Conservation (phyloP, 2,888 invertebrate species). For the Corythucha ciliata region DNA sequence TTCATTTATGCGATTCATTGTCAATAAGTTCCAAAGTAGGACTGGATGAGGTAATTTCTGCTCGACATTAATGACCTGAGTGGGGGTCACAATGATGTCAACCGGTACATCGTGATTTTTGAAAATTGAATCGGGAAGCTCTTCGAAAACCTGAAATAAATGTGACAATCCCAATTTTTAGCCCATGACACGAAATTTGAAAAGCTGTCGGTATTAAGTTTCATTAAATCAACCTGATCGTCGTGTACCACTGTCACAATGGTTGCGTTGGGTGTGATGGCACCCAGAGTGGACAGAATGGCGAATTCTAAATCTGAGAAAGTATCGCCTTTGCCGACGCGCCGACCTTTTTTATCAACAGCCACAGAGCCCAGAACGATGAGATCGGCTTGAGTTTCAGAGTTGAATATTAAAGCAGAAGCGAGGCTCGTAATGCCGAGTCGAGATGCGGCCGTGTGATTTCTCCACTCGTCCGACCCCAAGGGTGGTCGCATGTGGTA, state of each 20-base stretch:
- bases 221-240: conserved; percentile 60
- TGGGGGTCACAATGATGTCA: conserved; percentile 78
- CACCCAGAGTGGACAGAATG: conserved; percentile 67
- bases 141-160: conserved; percentile 54
- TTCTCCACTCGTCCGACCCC: conserved; percentile 26
- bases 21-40: conserved; percentile 60
- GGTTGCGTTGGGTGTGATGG: conserved; percentile 60
- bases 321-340: conserved; percentile 81
- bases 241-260: conserved; percentile 78
- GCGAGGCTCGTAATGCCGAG: conserved; percentile 27
- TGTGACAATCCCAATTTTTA: conserved; percentile 1
- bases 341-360: conserved; percentile 65
- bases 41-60: conserved; percentile 25
- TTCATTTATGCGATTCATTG: conserved; percentile 57
- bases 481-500: conserved; percentile 28
- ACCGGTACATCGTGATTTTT: conserved; percentile 73
- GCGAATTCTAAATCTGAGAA: conserved; percentile 79
- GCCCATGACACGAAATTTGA: not conserved
- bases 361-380: conserved; percentile 78
- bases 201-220: too few relatives aligned
- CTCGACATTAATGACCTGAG: conserved; percentile 56
- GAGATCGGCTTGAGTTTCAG: conserved; percentile 57
- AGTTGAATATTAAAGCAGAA: conserved; percentile 27
- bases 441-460: conserved; percentile 26
- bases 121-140: conserved; percentile 63